A percentile compares a stretch with the other conserved stretches of the same genome.
Conservation (phyloP, 2,113 vertebrate species). For the Felis catus region DNA sequence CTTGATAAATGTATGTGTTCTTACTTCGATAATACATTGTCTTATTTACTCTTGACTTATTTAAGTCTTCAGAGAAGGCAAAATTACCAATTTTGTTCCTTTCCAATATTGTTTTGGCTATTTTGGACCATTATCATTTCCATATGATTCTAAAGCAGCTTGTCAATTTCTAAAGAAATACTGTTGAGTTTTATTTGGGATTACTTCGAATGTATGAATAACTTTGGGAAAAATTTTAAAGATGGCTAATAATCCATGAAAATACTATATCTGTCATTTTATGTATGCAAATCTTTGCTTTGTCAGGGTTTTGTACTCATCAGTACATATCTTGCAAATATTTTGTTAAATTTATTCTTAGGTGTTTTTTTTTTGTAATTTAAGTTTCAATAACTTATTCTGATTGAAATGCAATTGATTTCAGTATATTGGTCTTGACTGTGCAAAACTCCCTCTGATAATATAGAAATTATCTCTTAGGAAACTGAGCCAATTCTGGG, state of each 20-base stretch:
- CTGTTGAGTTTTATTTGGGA: neutral
- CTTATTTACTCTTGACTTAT: neutral
- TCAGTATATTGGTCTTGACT: neutral
- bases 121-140: neutral
- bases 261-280: neutral
- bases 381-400: neutral
- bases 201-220: neutral
- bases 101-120: neutral
- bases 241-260: neutral
- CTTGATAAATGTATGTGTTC: neutral
- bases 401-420: neutral
- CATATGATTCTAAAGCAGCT: neutral
- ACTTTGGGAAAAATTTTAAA: neutral
- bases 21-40: neutral
- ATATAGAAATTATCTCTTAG: neutral
- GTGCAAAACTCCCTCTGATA: neutral
- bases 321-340: neutral
- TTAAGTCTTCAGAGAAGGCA: neutral
- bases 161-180: neutral
- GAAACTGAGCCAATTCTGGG: neutral
- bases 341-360: neutral
- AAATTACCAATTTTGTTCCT: neutral
- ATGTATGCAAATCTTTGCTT: neutral
- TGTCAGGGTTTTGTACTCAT: neutral
- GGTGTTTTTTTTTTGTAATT: neutral